phyloP scores from a whole-genome alignment of 2,797 vertebrate genomes.

The Acipenser ruthenus region DNA sequence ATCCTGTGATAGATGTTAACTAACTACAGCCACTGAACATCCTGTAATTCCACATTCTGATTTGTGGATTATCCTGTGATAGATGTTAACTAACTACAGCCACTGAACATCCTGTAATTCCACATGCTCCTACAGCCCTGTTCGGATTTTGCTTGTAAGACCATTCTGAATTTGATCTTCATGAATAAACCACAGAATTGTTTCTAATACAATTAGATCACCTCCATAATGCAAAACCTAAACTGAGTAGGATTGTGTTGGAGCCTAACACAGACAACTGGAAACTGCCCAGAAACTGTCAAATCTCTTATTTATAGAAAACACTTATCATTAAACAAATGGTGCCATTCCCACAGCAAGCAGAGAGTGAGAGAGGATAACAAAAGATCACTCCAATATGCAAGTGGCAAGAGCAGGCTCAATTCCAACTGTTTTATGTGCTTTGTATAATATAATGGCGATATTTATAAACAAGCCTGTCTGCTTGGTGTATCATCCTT shows the following conservation, averaged over 20 bases:
- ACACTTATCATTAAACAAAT: conserved; percentile 10
- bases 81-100: no score
- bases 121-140: conserved; percentile 2
- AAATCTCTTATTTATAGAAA: conserved; percentile 12
- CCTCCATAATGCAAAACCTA: conserved; percentile 11
- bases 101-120: background rate
- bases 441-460: background rate
- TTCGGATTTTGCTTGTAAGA: conserved; percentile 15
- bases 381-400: background rate
- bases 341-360: background rate
- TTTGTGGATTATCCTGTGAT: conserved; percentile 1
- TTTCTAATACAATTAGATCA: conserved; percentile 11
- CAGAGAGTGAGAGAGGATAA: background rate
- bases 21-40: no score
- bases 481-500: background rate
- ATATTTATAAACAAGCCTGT: background rate
- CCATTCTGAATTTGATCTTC: conserved; percentile 9
- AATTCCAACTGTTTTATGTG: background rate
- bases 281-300: conserved; percentile 17
- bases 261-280: conserved; percentile 12
- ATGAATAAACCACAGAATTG: conserved; percentile 16
- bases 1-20: no score
- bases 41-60: background rate
- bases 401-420: background rate
- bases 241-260: conserved; percentile 14